Conservation (phyloP, 2,797 vertebrate species). For the Ceryle rudis region DNA sequence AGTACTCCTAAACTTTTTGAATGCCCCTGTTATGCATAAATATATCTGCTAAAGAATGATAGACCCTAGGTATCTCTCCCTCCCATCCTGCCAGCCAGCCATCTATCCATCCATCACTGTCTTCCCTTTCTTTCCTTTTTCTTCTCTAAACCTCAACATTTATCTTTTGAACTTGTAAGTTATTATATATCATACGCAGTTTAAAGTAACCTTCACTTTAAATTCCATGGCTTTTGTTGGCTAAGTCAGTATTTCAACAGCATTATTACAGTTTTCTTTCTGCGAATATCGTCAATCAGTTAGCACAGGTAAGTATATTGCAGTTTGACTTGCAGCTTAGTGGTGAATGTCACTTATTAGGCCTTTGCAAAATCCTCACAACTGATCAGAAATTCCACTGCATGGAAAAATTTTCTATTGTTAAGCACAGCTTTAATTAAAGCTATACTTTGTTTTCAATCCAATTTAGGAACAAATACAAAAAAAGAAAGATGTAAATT, state of each 20-base stretch:
- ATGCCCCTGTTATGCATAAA: background rate
- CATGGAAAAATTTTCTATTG: slow-evolving; percentile 43
- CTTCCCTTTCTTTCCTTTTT: background rate
- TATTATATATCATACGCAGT: background rate
- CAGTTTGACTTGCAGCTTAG: slow-evolving; percentile 39
- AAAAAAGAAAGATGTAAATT: slow-evolving; percentile 73
- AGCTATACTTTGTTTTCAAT: slow-evolving; percentile 79
- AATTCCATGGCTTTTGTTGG: slow-evolving; percentile 32
- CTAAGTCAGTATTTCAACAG: slow-evolving; percentile 45
- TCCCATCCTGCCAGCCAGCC: too few relatives aligned
- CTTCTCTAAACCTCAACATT: background rate
- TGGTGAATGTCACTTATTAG: slow-evolving; percentile 37
- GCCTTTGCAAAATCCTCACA: slow-evolving; percentile 51
- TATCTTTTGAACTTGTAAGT: background rate
- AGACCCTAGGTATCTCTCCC: background rate
- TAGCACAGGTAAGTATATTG: slow-evolving; percentile 39
- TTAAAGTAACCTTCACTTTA: slow-evolving; percentile 44
- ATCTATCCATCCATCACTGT: too few relatives aligned
- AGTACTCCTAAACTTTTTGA: background rate
- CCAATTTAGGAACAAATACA: slow-evolving; percentile 78
- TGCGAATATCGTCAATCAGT: slow-evolving; percentile 46
- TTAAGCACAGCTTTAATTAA: slow-evolving; percentile 74
- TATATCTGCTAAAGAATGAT: background rate
- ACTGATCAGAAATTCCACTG: slow-evolving; percentile 57
- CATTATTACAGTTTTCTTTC: slow-evolving; percentile 53